Evolutionary conservation across 2,888 invertebrate genomes (phyloP), one percentile per base, ranked within the genome.

Genomic region (Cybosia mesomella): DNA sequence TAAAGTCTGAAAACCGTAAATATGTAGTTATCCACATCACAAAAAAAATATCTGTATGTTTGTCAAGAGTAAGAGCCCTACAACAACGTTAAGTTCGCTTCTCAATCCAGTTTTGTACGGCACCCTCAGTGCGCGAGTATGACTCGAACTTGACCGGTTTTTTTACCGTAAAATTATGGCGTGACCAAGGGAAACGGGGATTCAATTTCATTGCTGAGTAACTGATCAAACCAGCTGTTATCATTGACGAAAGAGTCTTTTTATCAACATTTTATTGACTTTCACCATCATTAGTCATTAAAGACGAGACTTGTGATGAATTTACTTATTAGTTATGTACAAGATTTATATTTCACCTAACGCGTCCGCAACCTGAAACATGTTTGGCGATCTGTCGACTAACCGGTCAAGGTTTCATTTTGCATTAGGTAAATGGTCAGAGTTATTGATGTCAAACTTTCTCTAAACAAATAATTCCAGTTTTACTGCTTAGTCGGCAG

Each of bases 401-500:
- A 76, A 77, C 80, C 77, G 74, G 82, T 82, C 82, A 81, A 79
- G 82, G 80, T 81, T 82, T 82, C 71, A 68, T 72, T 80, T 80
- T 70, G 80, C 80, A 75, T 73, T 73, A 55, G 54, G 54, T 60
- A 64, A 62, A 66, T 71, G 70, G 73, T 66, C 69, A 72, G 68
- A 76, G 70, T 68, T 73, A 80, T 79, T 73, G 71, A 80, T 76
- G 66, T 75, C 77, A 55, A 80, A 81, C 80, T 81, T 81, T 81
- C 80, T 79, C 82, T 69, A 72, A 73, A 67, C 74, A 67, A 32
- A 69, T 81, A 72, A 76, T 68, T 74, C 76, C 71, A 68, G 73
- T 73, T 79, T 67, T 74, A 28, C 36, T 74, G 24, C 58, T 61
- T 22, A 49, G n/a, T 28, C 49, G 32, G 32, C 21, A 32, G 34